phyloP scores from a whole-genome alignment of 2,113 vertebrate species.

The Anseranas semipalmata region DNA sequence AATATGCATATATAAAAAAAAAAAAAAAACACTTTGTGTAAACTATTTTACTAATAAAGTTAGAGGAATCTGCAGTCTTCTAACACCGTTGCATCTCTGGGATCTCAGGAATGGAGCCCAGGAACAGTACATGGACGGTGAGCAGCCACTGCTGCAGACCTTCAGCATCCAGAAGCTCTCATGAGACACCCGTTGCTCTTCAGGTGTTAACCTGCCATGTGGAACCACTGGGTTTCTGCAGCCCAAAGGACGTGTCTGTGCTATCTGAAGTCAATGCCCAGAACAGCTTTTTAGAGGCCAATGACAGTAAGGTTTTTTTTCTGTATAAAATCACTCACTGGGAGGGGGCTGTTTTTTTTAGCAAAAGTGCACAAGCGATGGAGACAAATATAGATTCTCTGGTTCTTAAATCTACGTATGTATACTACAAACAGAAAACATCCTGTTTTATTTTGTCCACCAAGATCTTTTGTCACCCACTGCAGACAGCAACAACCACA shows the following conservation, averaged over 20 bases:
- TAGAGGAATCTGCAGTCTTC: not conserved
- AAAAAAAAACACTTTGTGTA: not conserved
- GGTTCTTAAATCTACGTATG: not conserved
- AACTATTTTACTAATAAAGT: not conserved
- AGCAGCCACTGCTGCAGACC: not conserved
- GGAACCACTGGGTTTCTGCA: not conserved
- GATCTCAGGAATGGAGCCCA: not conserved
- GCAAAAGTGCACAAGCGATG: not conserved
- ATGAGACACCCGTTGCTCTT: fast-evolving
- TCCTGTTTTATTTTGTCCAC: not conserved
- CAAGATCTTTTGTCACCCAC: not conserved
- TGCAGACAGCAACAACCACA: not conserved
- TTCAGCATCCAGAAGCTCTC: not conserved
- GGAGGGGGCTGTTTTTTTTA: not conserved
- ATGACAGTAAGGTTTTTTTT: not conserved
- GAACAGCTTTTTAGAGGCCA: not conserved
- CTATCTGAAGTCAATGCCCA: not conserved
- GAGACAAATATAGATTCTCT: not conserved
- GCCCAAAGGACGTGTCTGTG: too few species aligned
- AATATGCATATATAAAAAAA: not conserved
- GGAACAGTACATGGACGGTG: fast-evolving
- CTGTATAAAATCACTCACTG: not conserved
- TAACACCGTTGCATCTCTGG: not conserved
- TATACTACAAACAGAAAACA: not conserved
- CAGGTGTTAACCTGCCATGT: too few species aligned